Evolutionary conservation across 2,113 vertebrate genomes (phyloP).

Genomic region (Crotalus helleri): DNA sequence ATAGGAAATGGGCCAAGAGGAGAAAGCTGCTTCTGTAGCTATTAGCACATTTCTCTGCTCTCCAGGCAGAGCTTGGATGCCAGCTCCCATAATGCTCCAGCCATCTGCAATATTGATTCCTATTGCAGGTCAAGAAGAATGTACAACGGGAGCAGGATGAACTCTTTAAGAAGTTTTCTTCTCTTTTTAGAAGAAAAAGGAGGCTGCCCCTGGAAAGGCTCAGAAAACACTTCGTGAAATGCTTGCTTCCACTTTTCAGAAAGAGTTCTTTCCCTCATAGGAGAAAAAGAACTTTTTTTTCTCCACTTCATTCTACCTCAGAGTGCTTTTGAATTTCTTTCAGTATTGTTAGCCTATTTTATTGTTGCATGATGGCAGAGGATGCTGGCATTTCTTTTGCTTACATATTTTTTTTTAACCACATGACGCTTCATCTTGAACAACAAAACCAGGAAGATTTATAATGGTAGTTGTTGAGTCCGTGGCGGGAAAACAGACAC

Average conservation of each 20-base stretch:
- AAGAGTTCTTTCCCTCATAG: neutral
- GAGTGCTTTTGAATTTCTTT: neutral
- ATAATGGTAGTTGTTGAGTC: too few relatives aligned
- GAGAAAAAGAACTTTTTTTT: neutral
- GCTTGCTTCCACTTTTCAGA: neutral
- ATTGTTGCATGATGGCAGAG: neutral
- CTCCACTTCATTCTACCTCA: neutral
- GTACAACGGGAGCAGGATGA: neutral
- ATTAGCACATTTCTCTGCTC: neutral
- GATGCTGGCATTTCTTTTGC: neutral
- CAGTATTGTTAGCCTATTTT: neutral
- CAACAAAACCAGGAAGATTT: neutral
- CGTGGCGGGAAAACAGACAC: too few relatives aligned
- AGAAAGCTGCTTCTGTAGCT: neutral
- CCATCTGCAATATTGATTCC: neutral
- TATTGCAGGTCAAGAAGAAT: neutral
- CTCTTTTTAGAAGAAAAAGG: neutral
- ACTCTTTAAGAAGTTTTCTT: neutral
- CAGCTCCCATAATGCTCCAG: neutral
- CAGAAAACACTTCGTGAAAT: neutral
- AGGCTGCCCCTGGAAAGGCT: neutral
- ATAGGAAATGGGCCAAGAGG: slow-evolving; percentile 5
- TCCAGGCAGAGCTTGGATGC: neutral
- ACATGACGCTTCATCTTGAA: neutral
- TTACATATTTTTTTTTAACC: neutral